These are phyloP conservation scores for Ischnura elegans DNA, from an alignment of 2,888 invertebrate species.

Conservation along the genomic window DNA sequence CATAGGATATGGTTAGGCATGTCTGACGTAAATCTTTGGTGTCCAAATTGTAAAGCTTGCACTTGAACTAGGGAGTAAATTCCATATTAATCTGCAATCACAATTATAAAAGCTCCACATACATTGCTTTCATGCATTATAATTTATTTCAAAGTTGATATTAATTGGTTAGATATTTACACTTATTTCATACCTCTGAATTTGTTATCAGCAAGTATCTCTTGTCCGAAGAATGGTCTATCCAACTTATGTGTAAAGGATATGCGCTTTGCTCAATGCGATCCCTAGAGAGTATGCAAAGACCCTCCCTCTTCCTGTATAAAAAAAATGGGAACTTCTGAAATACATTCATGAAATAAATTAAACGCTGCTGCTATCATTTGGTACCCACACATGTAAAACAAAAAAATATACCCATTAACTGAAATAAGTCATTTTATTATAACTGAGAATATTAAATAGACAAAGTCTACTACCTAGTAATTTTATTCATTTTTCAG, in stretches of 20 bases:
- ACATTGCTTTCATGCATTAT: constrained; percentile 40
- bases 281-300: constrained; percentile 77
- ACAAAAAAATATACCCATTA: too few relatives aligned
- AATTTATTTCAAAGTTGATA: too few relatives aligned
- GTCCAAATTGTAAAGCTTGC: constrained; percentile 83
- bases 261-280: constrained; percentile 83
- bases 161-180: too few relatives aligned
- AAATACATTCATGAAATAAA: too few relatives aligned
- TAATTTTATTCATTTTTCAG: too few relatives aligned
- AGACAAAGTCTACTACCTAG: too few relatives aligned
- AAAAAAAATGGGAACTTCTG: neutral
- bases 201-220: constrained; percentile 82
- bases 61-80: constrained; percentile 81
- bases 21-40: constrained; percentile 85
- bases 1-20: constrained; percentile 85
- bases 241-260: constrained; percentile 80
- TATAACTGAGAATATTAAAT: too few relatives aligned
- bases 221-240: constrained; percentile 77
- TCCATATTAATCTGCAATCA: neutral
- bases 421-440: too few relatives aligned
- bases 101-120: neutral
- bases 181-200: constrained; percentile 81
- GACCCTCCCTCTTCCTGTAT: constrained; percentile 45
- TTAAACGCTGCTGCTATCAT: too few relatives aligned
- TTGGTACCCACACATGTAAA: too few relatives aligned